A percentile compares a stretch with the other conserved stretches of the same genome.
phyloP scores from a whole-genome alignment of 2,113 vertebrate species.

The Accipiter cooperii region DNA sequence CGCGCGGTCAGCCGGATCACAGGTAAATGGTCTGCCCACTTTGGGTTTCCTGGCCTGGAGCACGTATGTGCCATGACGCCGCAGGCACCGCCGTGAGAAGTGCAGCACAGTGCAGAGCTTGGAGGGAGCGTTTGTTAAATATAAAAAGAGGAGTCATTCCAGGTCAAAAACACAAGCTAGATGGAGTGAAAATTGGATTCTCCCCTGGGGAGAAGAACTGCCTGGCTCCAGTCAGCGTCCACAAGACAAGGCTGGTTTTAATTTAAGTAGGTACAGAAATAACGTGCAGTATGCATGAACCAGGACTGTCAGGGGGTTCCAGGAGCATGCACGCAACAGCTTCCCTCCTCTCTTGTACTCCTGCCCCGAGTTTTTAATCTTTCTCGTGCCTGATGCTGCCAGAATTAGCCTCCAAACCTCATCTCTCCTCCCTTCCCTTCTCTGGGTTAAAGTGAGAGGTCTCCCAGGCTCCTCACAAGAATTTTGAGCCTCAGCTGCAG shows the following conservation, averaged over 20 bases:
- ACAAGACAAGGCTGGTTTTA: conserved; percentile 43
- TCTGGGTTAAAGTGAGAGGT: not conserved
- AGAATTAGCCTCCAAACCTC: conserved; percentile 31
- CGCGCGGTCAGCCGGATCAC: rapidly evolving
- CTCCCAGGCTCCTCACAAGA: not conserved
- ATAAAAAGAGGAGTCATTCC: conserved; percentile 42
- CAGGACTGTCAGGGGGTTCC: not conserved
- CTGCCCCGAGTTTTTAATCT: conserved; percentile 16
- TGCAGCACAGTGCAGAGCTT: not conserved
- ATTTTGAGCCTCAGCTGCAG: not conserved
- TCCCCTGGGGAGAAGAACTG: conserved; percentile 45
- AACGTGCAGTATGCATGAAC: conserved; percentile 39
- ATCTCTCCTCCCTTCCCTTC: not conserved
- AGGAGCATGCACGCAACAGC: conserved; percentile 46
- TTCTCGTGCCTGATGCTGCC: not conserved
- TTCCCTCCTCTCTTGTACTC: conserved; percentile 35
- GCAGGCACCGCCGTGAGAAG: not conserved
- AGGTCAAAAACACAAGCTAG: conserved; percentile 43
- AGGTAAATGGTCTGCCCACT: not conserved
- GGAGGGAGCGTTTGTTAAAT: not conserved
- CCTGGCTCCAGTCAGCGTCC: conserved; percentile 40
- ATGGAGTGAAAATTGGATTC: conserved; percentile 49
- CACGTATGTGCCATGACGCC: not conserved
- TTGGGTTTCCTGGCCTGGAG: not conserved
- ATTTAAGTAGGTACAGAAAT: conserved; percentile 56